Conservation (phyloP, 2,797 vertebrate species). For the Anas acuta region DNA sequence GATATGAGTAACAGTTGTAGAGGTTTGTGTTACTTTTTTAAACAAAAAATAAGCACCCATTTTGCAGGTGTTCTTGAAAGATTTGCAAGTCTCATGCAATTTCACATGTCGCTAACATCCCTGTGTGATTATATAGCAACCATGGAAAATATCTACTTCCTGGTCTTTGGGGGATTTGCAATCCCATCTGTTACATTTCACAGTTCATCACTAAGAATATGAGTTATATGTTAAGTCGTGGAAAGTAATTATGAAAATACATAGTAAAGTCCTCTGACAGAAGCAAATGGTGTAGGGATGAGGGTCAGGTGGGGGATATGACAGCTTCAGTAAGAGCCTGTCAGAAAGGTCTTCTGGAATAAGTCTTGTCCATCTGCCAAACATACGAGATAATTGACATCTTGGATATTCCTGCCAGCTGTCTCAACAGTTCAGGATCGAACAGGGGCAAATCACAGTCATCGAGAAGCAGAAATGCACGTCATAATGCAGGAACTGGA, state of each 20-base stretch:
- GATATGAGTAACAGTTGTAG: background rate
- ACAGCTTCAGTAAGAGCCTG: constrained; percentile 59
- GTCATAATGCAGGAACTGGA: background rate
- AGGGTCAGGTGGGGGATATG: constrained; percentile 33
- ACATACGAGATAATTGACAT: constrained; percentile 52
- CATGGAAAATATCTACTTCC: constrained; percentile 68
- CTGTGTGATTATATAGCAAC: constrained; percentile 56
- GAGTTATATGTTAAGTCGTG: constrained; percentile 62
- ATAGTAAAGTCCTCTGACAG: constrained; percentile 58
- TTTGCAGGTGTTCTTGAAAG: constrained; percentile 50
- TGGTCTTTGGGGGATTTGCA: constrained; percentile 50
- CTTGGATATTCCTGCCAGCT: constrained; percentile 49
- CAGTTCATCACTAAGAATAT: constrained; percentile 66
- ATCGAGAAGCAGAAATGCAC: background rate
- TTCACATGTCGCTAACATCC: constrained; percentile 63
- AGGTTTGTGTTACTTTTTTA: background rate
- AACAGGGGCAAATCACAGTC: background rate
- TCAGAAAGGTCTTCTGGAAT: constrained; percentile 55
- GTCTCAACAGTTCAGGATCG: constrained; percentile 18
- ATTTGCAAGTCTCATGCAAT: constrained; percentile 51
- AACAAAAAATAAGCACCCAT: constrained; percentile 48
- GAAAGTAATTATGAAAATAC: constrained; percentile 58
- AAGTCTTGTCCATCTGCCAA: constrained; percentile 61
- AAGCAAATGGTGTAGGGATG: constrained; percentile 47
- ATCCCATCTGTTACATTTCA: constrained; percentile 73